These are phyloP conservation scores for Netelia virgata DNA, from an alignment of 2,888 invertebrate genomes.

Conservation along the genomic window DNA sequence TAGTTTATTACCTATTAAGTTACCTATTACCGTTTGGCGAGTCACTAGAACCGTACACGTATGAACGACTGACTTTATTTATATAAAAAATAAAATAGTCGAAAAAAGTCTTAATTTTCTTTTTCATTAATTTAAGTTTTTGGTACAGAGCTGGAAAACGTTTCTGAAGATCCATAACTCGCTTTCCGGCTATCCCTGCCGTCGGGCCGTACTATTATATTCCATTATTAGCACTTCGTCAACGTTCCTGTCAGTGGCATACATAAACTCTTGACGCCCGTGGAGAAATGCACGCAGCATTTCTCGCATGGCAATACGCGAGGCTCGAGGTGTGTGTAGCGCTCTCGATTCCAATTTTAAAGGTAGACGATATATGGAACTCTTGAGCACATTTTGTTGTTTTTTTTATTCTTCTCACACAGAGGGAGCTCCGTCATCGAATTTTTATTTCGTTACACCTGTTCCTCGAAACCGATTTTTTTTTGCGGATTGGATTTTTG, in stretches of 20 bases:
- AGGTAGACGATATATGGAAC: neutral
- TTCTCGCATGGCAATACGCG: neutral
- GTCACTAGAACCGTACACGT: too few relatives aligned
- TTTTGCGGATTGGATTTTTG: neutral
- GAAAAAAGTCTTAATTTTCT: slow-evolving; percentile 21
- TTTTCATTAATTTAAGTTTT: neutral
- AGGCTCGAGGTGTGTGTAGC: neutral
- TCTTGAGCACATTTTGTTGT: neutral
- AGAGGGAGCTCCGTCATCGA: neutral
- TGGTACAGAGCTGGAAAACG: neutral
- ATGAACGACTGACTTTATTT: too few relatives aligned
- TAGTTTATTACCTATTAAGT: neutral
- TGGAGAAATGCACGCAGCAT: slow-evolving; percentile 48
- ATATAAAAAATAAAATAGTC: neutral
- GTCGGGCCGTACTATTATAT: slow-evolving; percentile 69
- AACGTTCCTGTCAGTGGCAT: slow-evolving; percentile 78
- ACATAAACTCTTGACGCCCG: slow-evolving; percentile 67
- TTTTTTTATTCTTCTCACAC: neutral
- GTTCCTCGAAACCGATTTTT: neutral
- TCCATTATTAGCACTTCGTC: slow-evolving; percentile 81
- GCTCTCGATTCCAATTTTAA: slow-evolving; percentile 36
- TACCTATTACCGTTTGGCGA: too few relatives aligned
- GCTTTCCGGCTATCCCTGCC: slow-evolving; percentile 28
- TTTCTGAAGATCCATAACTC: slow-evolving; percentile 17
- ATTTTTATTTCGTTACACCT: neutral